Evolutionary conservation across 2,888 invertebrate genomes (phyloP).

Genomic region (Rambutsinella grinnellia): DNA sequence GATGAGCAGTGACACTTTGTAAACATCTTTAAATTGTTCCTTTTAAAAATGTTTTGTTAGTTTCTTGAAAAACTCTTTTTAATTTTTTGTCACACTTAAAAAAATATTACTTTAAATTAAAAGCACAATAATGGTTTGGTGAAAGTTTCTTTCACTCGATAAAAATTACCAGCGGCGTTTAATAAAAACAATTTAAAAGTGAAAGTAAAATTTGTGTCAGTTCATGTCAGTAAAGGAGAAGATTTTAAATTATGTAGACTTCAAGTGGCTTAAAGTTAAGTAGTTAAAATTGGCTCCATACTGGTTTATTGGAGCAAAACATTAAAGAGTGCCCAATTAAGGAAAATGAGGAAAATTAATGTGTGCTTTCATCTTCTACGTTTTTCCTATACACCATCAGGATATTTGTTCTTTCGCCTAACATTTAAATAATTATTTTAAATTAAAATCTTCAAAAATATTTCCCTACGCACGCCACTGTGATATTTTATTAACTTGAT

Average conservation of each 20-base stretch:
- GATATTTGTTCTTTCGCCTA: too few species aligned
- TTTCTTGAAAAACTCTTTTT: background rate
- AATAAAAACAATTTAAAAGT: too few species aligned
- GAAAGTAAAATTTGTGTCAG: too few species aligned
- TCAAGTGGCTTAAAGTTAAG: background rate
- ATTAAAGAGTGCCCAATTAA: background rate
- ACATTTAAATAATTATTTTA: too few species aligned
- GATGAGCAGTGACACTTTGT: background rate
- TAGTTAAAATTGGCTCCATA: background rate
- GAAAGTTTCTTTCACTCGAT: background rate
- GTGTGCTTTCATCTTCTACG: background rate
- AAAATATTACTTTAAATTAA: background rate
- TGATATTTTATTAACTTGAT: too few species aligned
- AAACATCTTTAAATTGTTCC: background rate
- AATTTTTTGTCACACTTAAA: background rate
- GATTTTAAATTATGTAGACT: too few species aligned
- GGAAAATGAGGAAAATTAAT: background rate
- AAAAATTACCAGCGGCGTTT: too few species aligned
- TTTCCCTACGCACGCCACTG: background rate
- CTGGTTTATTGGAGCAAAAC: background rate
- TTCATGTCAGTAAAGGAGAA: too few species aligned
- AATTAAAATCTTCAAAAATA: too few species aligned
- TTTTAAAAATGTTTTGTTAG: background rate
- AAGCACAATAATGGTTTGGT: background rate
- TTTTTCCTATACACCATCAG: too few species aligned